These are phyloP conservation scores for Xenopus laevis DNA, from an alignment of 2,113 vertebrate genomes.

Conservation along the genomic window DNA sequence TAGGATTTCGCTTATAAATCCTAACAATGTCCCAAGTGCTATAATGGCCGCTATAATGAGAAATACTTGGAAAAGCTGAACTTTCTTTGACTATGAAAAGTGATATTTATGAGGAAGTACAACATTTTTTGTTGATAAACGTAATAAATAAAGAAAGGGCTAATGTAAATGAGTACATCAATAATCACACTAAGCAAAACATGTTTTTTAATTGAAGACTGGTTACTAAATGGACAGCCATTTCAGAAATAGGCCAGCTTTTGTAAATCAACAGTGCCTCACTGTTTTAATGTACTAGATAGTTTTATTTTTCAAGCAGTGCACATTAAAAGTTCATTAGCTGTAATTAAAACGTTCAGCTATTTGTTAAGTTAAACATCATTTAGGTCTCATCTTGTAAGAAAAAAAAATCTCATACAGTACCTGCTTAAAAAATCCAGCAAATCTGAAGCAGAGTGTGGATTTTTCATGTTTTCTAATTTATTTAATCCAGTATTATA, in stretches of 20 bases:
- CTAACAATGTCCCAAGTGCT: no score
- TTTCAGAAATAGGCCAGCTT: conserved; percentile 23
- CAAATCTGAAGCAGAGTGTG: neutral
- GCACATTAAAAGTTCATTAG: conserved; percentile 44
- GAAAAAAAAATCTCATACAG: neutral
- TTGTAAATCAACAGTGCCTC: conserved; percentile 28
- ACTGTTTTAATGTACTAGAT: conserved; percentile 14
- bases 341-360: conserved; percentile 32
- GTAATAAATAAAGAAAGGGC: conserved; percentile 25
- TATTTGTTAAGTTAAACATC: conserved; percentile 14
- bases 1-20: no score
- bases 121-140: conserved; percentile 23
- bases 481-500: neutral
- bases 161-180: conserved; percentile 32
- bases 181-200: conserved; percentile 20
- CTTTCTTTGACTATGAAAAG: neutral
- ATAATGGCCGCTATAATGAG: no score
- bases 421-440: neutral
- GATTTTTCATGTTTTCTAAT: neutral
- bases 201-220: conserved; percentile 24
- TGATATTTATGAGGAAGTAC: conserved; percentile 1
- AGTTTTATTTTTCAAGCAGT: conserved; percentile 9
- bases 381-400: conserved; percentile 2
- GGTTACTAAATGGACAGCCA: conserved; percentile 5
- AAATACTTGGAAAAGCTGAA: neutral